Evolutionary conservation across 2,113 vertebrate species (phyloP), one percentile per base, ranked within the genome.

Genomic region (Pseudorhombus dupliciocellatus): DNA sequence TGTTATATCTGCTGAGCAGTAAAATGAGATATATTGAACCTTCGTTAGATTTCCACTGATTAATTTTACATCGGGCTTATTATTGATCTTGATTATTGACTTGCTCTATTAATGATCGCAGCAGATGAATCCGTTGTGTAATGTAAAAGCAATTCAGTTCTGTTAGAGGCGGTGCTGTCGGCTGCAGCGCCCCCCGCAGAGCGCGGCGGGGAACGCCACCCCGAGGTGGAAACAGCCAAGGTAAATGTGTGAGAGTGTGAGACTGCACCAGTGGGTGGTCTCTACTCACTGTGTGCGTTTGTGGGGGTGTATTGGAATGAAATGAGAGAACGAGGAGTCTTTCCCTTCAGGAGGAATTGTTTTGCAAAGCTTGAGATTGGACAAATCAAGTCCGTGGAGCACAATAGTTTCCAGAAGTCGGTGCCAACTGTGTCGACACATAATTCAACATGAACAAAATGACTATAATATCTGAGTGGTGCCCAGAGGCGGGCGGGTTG

Each of bases 181-280:
- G 42, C 14, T 46, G 18, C 42, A 46, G 42, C 42, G 42, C 42
- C 42, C 42, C 42, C 42, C 42, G 18, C 42, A 16, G 42, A 18
- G 42, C 4, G 18, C 42, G 6, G 18, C 42, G 18, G 3, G 5
- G 42, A 46, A 46, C 16, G 18, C 42, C 7, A 16, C 16, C 42
- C 18, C 42, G 18, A 16, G 4, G 42, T 18, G 46, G 20, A 50
- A 44, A 46, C 26, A 48, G 37, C n/a, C 16, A 7, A n/a, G 16
- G 42, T 31, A 9, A 55, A 25, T 46, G 34, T 56, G 5, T 55
- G 20, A 22, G n/a, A 34, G 30, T 25, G 50, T 7, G 31, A 64
- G 26, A 73, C 40, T 70, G 60, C 59, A 80, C 44, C 53, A 69
- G 52, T 58, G 34, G 65, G 53, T 70, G 7, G 18, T 70, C 28